Percentiles rank a stretch among this genome's conserved stretches.
Conservation (phyloP, 2,797 vertebrate species). For the Ambastaia sidthimunki region DNA sequence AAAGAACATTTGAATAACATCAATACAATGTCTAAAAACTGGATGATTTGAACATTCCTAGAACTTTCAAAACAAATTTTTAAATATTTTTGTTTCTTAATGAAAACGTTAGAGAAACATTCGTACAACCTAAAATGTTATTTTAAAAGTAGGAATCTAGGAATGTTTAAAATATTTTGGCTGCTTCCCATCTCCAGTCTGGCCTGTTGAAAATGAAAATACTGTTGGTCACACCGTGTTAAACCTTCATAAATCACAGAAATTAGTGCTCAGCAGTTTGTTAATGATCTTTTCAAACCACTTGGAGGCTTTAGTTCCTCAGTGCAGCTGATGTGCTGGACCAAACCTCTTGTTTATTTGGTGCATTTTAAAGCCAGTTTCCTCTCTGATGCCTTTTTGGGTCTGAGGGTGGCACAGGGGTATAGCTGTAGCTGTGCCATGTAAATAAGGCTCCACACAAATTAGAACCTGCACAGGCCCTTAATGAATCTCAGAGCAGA, state of each 20-base stretch:
- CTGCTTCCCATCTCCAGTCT: slow-evolving; percentile 4
- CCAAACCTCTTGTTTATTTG: slow-evolving; percentile 53
- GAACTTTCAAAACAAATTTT: too few relatives aligned
- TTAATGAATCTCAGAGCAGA: slow-evolving; percentile 58
- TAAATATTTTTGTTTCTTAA: too few relatives aligned
- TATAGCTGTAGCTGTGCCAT: slow-evolving; percentile 43
- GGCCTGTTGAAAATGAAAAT: slow-evolving; percentile 22
- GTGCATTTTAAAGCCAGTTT: slow-evolving; percentile 51
- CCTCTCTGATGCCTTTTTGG: slow-evolving; percentile 33
- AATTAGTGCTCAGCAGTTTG: slow-evolving; percentile 34
- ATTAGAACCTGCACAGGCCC: slow-evolving; percentile 52
- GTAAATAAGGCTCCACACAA: slow-evolving; percentile 59
- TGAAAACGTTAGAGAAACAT: too few relatives aligned
- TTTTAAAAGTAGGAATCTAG: too few relatives aligned
- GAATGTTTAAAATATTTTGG: slow-evolving; percentile 15
- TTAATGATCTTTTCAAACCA: slow-evolving; percentile 40
- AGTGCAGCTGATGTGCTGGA: slow-evolving; percentile 41
- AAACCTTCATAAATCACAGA: slow-evolving; percentile 56
- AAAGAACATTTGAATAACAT: too few relatives aligned
- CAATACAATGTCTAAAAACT: too few relatives aligned
- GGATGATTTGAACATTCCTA: too few relatives aligned
- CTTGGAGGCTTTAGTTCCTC: slow-evolving; percentile 38
- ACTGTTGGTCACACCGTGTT: slow-evolving; percentile 17
- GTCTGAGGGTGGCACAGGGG: slow-evolving; percentile 44
- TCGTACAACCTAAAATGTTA: too few relatives aligned